Evolutionary conservation across 1,140 invertebrate species (phyloP), one percentile per base, ranked within the genome.

Genomic region (Solen grandis): DNA sequence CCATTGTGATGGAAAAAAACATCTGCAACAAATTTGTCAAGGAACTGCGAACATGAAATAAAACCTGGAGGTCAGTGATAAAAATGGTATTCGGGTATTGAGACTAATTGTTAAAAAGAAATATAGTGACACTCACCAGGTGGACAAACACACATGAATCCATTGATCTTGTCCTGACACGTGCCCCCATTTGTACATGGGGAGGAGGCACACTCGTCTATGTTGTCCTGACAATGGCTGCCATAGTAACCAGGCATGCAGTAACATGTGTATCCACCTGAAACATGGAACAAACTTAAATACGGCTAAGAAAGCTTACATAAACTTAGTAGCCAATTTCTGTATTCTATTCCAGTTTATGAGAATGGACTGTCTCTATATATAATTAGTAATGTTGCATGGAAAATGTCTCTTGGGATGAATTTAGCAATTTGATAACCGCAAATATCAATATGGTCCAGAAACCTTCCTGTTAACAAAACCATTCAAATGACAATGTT

Each of bases 191-290:
- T 54, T 5, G 16, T 16, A 62, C 79, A 81, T 25, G 79, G 70
- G 25, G 31, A 46, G 2, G 79, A 60, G 5, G 16, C 35, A 62
- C 79, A 81, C 35, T 81, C 79, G 60, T 81, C 54, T 50, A 80
- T 52, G 25, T 80, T 65, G 27, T 35, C 50, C 65, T 86, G 36
- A 79, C 87, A 88, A 14, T 73, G 50, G 36, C 77, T 46, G 13
- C 85, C 87, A 77, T 63, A 62, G 76, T 74, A 85, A 73, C 88
- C 88, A 27, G 86, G 86, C 33, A 65, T 78, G 73, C 88, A 90
- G 63, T 70, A 87, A 82, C 88, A 90, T 41, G 31, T 66, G 36
- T 85, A 84, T 5, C 86, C 86, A 52, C 86, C 86, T 87, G 57
- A 31, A 84, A 82, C 41, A 41, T 59, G 75, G 60, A 38, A 63